Conservation (phyloP, 1,140 invertebrate genomes). For the Pissodes strobi region DNA sequence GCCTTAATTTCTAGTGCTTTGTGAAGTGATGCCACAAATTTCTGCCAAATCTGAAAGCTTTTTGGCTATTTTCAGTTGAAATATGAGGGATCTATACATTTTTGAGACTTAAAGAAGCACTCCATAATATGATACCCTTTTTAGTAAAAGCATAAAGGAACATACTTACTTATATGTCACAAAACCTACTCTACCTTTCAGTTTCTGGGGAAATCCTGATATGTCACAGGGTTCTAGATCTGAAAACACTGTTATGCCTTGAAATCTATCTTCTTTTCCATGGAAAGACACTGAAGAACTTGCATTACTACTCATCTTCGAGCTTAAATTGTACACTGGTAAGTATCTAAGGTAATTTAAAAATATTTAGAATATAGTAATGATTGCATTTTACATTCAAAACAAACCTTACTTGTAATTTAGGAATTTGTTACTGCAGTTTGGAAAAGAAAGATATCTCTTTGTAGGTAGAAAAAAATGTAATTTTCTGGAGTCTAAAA, state of each 20-base stretch:
- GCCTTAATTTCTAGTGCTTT: no score
- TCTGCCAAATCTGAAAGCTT: no score
- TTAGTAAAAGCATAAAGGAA: no score
- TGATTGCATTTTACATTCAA: no score
- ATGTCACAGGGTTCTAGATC: constrained; percentile 60
- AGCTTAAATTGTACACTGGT: background rate
- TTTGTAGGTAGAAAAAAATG: background rate
- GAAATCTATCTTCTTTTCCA: constrained; percentile 68
- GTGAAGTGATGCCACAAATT: no score
- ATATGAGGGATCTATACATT: no score
- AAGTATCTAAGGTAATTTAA: background rate
- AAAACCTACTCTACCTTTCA: constrained; percentile 64
- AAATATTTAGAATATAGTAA: background rate
- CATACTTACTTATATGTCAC: no score
- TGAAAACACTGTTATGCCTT: constrained; percentile 72
- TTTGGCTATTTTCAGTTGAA: no score
- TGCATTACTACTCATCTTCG: background rate
- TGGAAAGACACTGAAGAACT: constrained; percentile 52
- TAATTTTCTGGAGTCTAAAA: constrained; percentile 2
- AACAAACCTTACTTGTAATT: constrained; percentile 7
- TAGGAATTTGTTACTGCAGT: background rate
- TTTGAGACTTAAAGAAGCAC: no score
- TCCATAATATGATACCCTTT: no score
- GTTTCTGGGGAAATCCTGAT: constrained; percentile 59
- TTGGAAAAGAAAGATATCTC: background rate